phyloP scores from a whole-genome alignment of 2,888 invertebrate genomes.

The Idaea aversata region DNA sequence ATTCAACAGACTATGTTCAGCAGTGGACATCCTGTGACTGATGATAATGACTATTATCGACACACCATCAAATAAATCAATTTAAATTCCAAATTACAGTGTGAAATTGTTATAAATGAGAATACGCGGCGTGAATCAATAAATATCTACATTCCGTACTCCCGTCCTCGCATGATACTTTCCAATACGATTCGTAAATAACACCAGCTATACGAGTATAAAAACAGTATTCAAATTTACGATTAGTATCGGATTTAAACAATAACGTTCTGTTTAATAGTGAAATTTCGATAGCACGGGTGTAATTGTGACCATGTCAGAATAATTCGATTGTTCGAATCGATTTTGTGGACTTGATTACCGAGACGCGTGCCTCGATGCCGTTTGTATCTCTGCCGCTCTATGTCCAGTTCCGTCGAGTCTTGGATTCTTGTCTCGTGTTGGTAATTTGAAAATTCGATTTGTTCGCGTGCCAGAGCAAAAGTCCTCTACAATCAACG shows the following conservation, averaged over 20 bases:
- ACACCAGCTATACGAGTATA: slow-evolving; percentile 57
- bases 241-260: slow-evolving; percentile 77
- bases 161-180: slow-evolving; percentile 66
- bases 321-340: slow-evolving; percentile 46
- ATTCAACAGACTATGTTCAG: no score
- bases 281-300: slow-evolving; percentile 65
- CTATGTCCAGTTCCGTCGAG: slow-evolving; percentile 57
- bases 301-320: slow-evolving; percentile 38
- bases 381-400: slow-evolving; percentile 38
- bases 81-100: slow-evolving; percentile 46
- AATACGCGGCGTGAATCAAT: slow-evolving; percentile 68
- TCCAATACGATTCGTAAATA: slow-evolving; percentile 68
- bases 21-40: not conserved
- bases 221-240: slow-evolving; percentile 76
- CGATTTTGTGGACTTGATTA: slow-evolving; percentile 55
- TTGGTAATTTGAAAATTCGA: slow-evolving; percentile 50
- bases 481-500: slow-evolving; percentile 56
- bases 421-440: slow-evolving; percentile 41
- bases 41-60: slow-evolving; percentile 10
- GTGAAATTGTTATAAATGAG: slow-evolving; percentile 56
- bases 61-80: slow-evolving; percentile 21
- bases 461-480: slow-evolving; percentile 41
- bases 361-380: slow-evolving; percentile 66
- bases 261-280: slow-evolving; percentile 78
- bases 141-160: slow-evolving; percentile 61